Base-by-base conservation (phyloP, 1,140 invertebrate genomes). In the Zophobas atratus region DNA sequence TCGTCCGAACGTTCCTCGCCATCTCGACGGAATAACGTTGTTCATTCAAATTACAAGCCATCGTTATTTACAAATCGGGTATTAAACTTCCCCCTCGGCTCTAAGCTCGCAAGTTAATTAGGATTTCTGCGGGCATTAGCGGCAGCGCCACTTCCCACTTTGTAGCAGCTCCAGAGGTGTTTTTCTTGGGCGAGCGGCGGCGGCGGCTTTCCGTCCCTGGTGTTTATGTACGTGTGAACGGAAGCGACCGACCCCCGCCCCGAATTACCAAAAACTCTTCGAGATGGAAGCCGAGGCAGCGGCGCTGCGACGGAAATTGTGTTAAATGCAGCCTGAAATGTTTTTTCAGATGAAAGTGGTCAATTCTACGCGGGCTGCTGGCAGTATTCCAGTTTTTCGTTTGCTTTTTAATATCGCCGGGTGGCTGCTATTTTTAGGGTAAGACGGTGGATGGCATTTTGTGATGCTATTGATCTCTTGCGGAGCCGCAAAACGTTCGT, bases 41-140 rank as follows among this genome's bases (percentile, higher is more conserved):
- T 51, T 51, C 49, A 51, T 51, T 51, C 49, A 51, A 51, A 51
- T 51, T 51, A 6, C 49, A 5, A 6, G 2, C 49, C 49, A 2
- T 6, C 49, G n/a, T 51, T 51, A 51, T 51, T 20, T 51, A 51
- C 49, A 51, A 51, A 51, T 51, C 49, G n/a, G n/a, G 49, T n/a
- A 51, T 51, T 51, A 51, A 51, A 20, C 6, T 51, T 51, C 49
- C 49, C n/a, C 49, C 4, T 20, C n/a, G 49, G 2, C 20, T 51
- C 43, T n/a, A 51, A 51, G 49, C 49, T 51, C 49, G 49, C n/a
- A 4, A 51, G 6, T 51, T 46, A 46, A 46, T 46, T 46, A 46
- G 8, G 43, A 46, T 46, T 46, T 46, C 43, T 46, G 43, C 3
- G 3, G 43, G 43, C 43, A 20, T 51, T 20, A 51, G 20, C 49